Evolutionary conservation across 1,140 invertebrate genomes (phyloP), one percentile per base, ranked within the genome.

Genomic region (Meloidogyne hapla): DNA sequence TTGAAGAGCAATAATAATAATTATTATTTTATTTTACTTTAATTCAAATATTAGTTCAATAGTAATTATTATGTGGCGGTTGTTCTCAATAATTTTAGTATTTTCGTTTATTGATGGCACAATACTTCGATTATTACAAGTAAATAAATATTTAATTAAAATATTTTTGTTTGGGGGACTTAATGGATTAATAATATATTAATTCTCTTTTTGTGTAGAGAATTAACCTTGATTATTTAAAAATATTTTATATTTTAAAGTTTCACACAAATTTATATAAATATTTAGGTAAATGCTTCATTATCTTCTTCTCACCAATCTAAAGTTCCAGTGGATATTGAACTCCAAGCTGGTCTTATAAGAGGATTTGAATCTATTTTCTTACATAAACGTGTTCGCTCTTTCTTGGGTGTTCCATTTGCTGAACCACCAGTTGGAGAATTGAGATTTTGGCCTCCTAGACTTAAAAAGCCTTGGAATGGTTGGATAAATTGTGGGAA

Each of bases 331-430:
- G 83, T 84, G 10, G 78, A 79, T 62, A 72, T 84, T 18, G 56
- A 84, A 42, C 77, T 77, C 28, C 74, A 77, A 63, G 65, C 48
- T 33, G 84, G 84, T 13, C 56, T 56, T 38, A 68, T 85, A 18
- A 63, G 67, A 69, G 84, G 85, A n/a, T 66, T 71, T 67, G 85
- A 87, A 63, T 82, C 84, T 15, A 85, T 87, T 33, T 85, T 85
- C 69, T 68, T 86, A 10, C 78, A 84, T 45, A 82, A 75, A 61
- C 69, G 80, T 69, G 85, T 85, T 25, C 82, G 85, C 42, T 84
- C 84, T n/a, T 86, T 83, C 62, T 76, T 84, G 48, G 76, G 77
- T 69, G 84, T 87, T 15, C 84, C 85, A 26, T 85, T 87, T 74
- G 84, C 84, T 33, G 84, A 87, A 62, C 80, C 82, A 18, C 85